Evolutionary conservation across 2,888 invertebrate genomes (phyloP), one percentile per base, ranked within the genome.

Genomic region (Protonemura montana): DNA sequence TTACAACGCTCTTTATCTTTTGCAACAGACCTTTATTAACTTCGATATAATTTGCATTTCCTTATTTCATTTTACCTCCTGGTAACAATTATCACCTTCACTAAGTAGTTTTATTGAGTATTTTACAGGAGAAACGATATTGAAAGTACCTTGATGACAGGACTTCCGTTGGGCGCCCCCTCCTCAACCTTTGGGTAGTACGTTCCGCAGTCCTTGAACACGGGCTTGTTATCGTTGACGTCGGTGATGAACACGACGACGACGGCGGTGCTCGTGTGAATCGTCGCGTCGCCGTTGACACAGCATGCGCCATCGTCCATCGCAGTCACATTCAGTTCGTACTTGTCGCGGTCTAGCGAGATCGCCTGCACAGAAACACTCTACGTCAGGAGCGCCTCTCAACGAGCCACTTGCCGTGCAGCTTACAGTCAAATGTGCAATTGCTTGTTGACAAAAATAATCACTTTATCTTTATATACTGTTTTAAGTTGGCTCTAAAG

Each of bases 291-390:
- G 1, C 97, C 97, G 88, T 97, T 96, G 21, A 95, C 96, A 91
- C 99, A 99, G 91, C 99, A 99, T 0, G 97, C 96, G 0, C 99
- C 99, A 91, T 99, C 99, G 90, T 99, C 99, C 93, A 97, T 95
- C 0, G 99, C 99, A 0, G 98, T 98, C 10, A 99, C 98, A 91
- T 99, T 99, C 87, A 99, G 92, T 91, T 98, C 98, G 90, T 99
- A 99, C 91, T 98, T 98, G 91, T 98, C 98, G 88, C 97, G 94
- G 90, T 98, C 98, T 88, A 98, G 92, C 0, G 96, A 95, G 88
- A 98, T 98, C 5, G 95, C 94, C 59, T 59, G 59, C 35, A 35
- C 35, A 35, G 35, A 35, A 35, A 35, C 35, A 35, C 35, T 35
- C n/a, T 35, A 10, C 10, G 35, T 35, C 35, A 35, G n/a, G n/a